Base-by-base conservation (phyloP, 2,888 invertebrate species). In the Conistra vaccinii region DNA sequence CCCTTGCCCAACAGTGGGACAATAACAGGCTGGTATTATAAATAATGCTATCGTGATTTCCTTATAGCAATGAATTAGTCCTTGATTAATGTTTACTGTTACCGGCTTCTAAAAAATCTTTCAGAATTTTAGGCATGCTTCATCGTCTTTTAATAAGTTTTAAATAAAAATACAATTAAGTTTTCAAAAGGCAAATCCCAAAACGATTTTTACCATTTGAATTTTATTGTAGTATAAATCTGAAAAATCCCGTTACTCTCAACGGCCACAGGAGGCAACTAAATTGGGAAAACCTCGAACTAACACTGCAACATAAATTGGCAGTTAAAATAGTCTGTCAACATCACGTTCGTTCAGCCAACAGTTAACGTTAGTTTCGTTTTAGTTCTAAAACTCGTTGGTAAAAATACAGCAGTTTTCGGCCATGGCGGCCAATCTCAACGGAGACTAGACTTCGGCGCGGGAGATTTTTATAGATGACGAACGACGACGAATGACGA, bases 261-360 rank as follows among this genome's bases (percentile, higher is more conserved):
- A 0, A 51, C 32, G 2, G 42, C 17, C 12, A 48, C 1, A 53
- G 20, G 17, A 1, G 17, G 23, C 32, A 61, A 78, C 29, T 23
- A 63, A 61, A 55, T 62, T 45, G 55, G 51, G 17, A 51, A 73
- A 53, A 26, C 39, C 35, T 32, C 10, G 2, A 74, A 78, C 79
- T 39, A 74, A 74, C 74, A 42, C 32, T 42, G 53, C 57, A 73
- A 78, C 70, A 61, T 65, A 70, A 70, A 81, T 83, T 81, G 83
- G 26, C 35, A 51, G 78, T 82, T 78, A 67, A 63, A 78, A 78
- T 55, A 45, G 20, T 39, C 45, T 51, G 68, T 58, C 79, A 78
- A 78, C 68, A 70, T 45, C 51, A 51, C 45, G 68, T 74, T 73
- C 65, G 67, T 69, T 77, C 10, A 48, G n/a, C 51, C 0, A 69